Evolutionary conservation across 1,140 invertebrate genomes (phyloP).

Genomic region (Psix sp.): DNA sequence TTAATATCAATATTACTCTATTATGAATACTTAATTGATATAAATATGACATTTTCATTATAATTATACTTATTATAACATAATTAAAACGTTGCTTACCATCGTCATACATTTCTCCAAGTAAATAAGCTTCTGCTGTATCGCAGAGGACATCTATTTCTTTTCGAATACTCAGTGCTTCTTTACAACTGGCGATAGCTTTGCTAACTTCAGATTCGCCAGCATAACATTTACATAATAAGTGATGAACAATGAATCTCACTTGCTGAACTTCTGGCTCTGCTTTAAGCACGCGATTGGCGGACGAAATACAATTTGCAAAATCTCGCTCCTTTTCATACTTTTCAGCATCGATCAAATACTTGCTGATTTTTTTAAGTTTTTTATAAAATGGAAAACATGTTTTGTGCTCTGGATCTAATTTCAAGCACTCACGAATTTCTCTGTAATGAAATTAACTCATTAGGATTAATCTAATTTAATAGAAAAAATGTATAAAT

Average conservation of each 20-base stretch:
- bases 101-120: conserved; percentile 94
- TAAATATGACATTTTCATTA: neutral
- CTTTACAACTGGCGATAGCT: conserved; percentile 86
- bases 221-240: conserved; percentile 85
- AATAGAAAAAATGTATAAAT: conserved; percentile 5
- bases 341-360: conserved; percentile 85
- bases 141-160: conserved; percentile 91
- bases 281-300: conserved; percentile 81
- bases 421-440: conserved; percentile 97
- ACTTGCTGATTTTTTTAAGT: conserved; percentile 96
- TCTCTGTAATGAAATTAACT: conserved; percentile 80
- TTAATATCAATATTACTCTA: no score
- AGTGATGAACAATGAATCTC: conserved; percentile 84
- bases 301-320: conserved; percentile 85
- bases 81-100: conserved; percentile 77
- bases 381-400: conserved; percentile 98
- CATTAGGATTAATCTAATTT: no score
- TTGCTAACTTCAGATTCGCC: conserved; percentile 75
- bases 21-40: no score
- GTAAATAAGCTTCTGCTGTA: conserved; percentile 93
- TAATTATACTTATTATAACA: conserved; percentile 2
- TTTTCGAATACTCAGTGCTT: conserved; percentile 86
- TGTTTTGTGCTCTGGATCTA: conserved; percentile 97
- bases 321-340: conserved; percentile 83
- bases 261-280: conserved; percentile 86